phyloP scores from a whole-genome alignment of 2,113 vertebrate species.

The Labrus mixtus region DNA sequence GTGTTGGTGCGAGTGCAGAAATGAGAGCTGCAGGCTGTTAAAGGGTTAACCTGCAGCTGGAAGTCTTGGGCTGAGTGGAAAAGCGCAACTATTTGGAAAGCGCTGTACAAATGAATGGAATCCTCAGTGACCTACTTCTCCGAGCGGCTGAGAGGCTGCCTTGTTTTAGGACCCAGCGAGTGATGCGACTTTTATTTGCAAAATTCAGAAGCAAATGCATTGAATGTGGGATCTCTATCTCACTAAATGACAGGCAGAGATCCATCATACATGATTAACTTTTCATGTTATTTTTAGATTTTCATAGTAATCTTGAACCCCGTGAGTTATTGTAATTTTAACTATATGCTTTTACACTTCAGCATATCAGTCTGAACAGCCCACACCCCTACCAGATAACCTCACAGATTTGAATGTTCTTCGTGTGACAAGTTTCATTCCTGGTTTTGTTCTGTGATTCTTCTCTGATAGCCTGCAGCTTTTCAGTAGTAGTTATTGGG shows the following conservation, averaged over 20 bases:
- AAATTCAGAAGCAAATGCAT: constrained; percentile 29
- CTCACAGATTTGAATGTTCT: neutral
- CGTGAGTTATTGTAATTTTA: neutral
- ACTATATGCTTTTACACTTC: neutral
- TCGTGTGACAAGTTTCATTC: neutral
- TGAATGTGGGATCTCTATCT: constrained; percentile 14
- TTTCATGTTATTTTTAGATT: neutral
- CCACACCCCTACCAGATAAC: neutral
- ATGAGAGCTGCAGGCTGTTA: neutral
- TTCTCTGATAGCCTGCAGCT: neutral
- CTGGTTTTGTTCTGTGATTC: constrained; percentile 3
- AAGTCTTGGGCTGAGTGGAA: constrained; percentile 74
- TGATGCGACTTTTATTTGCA: constrained; percentile 65
- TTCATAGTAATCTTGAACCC: neutral
- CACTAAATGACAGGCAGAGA: neutral
- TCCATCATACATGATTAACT: constrained; percentile 5
- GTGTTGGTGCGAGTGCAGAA: neutral
- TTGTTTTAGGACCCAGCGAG: constrained; percentile 72
- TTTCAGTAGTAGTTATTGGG: constrained; percentile 35
- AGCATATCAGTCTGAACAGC: neutral
- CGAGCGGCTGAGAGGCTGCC: constrained; percentile 68
- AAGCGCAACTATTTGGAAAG: constrained; percentile 81
- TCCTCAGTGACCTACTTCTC: constrained; percentile 82
- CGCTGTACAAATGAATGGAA: constrained; percentile 81
- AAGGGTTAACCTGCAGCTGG: constrained; percentile 77